phyloP scores from a whole-genome alignment of 2,113 vertebrate species.

The Bubo bubo region DNA sequence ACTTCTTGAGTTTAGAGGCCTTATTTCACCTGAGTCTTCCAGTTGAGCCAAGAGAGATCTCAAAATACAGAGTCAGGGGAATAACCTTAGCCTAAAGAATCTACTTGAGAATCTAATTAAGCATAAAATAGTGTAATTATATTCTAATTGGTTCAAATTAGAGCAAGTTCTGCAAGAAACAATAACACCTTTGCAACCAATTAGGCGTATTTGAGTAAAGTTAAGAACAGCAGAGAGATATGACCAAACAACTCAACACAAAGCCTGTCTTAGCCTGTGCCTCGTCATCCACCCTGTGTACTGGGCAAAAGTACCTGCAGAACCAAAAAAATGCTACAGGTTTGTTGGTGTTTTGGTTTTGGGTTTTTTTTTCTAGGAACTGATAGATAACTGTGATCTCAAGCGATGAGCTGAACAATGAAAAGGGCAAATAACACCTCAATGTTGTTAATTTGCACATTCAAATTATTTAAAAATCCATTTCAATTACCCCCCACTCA shows the following conservation, averaged over 20 bases:
- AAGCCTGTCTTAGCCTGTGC: neutral
- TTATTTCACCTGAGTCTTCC: neutral
- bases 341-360: neutral
- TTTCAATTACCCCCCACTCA: neutral
- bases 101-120: conserved; percentile 41
- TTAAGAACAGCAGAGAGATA: neutral
- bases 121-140: conserved; percentile 46
- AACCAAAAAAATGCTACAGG: neutral
- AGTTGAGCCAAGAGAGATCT: neutral
- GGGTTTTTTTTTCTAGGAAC: neutral
- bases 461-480: neutral
- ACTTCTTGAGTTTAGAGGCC: neutral
- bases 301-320: neutral
- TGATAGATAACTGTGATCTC: neutral
- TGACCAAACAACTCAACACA: neutral
- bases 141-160: conserved; percentile 48
- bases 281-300: neutral
- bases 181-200: conserved; percentile 20
- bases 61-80: neutral
- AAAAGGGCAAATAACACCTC: neutral
- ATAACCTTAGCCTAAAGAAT: conserved; percentile 20
- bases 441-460: neutral
- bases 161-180: conserved; percentile 31
- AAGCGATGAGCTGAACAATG: neutral
- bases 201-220: neutral